Conservation (phyloP, 2,888 invertebrate genomes). For the Ectropis crepuscularia region DNA sequence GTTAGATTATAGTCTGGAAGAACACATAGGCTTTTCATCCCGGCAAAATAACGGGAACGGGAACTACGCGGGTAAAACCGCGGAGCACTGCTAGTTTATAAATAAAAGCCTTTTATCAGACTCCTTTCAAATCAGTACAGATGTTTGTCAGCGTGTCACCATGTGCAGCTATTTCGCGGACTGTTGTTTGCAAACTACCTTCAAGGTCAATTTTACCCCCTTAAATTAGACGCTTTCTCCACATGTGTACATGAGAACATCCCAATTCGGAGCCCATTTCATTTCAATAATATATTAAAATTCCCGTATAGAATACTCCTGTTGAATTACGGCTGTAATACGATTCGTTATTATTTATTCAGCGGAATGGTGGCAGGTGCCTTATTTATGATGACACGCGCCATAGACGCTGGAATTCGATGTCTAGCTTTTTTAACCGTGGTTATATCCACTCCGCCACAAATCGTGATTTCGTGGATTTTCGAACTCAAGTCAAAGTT, state of each 20-base stretch:
- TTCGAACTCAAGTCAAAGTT: neutral
- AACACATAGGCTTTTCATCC: too few species aligned
- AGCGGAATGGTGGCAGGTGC: neutral
- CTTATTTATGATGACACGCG: slow-evolving; percentile 15
- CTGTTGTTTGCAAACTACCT: too few species aligned
- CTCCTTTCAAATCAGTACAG: too few species aligned
- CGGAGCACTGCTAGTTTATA: too few species aligned
- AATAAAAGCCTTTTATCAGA: too few species aligned
- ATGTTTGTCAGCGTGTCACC: too few species aligned
- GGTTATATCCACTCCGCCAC: neutral
- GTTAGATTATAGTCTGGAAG: too few species aligned
- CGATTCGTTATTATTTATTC: slow-evolving; percentile 17
- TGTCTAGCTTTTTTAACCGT: neutral
- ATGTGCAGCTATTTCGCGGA: too few species aligned
- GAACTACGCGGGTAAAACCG: too few species aligned
- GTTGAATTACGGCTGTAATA: slow-evolving; percentile 7
- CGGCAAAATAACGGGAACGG: too few species aligned
- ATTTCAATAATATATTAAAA: neutral
- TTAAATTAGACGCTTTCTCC: neutral
- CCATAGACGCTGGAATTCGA: neutral
- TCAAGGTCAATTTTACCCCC: neutral
- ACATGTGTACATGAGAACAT: neutral
- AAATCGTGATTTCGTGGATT: neutral
- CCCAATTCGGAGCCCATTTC: neutral
- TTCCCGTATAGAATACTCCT: neutral